Percentiles rank a stretch among this genome's conserved stretches.
These are phyloP conservation scores for Chromobotia macracanthus DNA, from an alignment of 2,797 vertebrate genomes.

Conservation along the genomic window DNA sequence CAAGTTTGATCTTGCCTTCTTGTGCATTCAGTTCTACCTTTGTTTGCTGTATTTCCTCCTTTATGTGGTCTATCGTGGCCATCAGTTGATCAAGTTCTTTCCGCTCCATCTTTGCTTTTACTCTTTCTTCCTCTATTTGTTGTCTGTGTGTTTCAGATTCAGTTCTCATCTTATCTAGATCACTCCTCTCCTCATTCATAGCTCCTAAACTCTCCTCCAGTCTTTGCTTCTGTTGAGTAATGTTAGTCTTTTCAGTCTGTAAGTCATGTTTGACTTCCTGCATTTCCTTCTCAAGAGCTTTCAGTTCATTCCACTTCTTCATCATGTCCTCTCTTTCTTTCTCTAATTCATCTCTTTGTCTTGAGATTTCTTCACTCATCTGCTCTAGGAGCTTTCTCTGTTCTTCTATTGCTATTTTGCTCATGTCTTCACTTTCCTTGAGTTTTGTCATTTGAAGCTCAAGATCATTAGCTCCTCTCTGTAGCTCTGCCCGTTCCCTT, in stretches of 20 bases:
- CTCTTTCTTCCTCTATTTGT: slow-evolving; percentile 13
- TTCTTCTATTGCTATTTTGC: background rate
- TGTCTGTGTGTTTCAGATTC: slow-evolving; percentile 9
- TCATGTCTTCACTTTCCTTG: background rate
- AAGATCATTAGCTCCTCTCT: background rate
- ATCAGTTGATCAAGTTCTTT: slow-evolving; percentile 16
- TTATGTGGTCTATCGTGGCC: background rate
- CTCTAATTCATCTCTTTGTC: background rate
- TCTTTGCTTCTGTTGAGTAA: background rate
- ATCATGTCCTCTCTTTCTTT: background rate
- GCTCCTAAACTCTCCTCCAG: background rate
- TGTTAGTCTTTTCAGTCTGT: background rate
- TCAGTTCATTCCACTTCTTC: slow-evolving; percentile 11
- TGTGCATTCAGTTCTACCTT: background rate
- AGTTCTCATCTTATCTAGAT: slow-evolving; percentile 7
- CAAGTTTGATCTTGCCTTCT: slow-evolving; percentile 23
- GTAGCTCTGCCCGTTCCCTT: background rate
- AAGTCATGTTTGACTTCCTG: slow-evolving; percentile 1
- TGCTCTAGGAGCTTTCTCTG: slow-evolving; percentile 18
- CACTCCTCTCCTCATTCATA: slow-evolving; percentile 1
- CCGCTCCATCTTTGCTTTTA: slow-evolving; percentile 15
- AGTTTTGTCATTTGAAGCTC: background rate
- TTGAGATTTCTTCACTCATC: background rate
- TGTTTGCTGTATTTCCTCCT: slow-evolving; percentile 20
- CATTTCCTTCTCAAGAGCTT: background rate